Evolutionary conservation across 1,140 invertebrate species (phyloP).

Genomic region (Reticulitermes speratus): DNA sequence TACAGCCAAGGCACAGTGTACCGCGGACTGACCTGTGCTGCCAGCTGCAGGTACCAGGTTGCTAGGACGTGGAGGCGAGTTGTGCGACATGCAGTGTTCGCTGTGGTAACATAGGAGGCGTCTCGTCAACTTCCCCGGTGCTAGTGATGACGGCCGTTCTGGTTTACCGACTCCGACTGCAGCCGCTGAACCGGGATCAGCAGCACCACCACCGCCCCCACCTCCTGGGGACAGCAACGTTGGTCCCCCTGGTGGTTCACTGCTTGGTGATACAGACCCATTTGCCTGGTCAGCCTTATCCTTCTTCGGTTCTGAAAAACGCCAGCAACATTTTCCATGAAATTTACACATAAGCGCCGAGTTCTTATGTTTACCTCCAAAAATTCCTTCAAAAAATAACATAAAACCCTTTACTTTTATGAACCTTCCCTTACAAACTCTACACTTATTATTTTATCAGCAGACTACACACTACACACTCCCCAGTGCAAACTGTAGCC

Average conservation of each 20-base stretch:
- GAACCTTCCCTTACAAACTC: no score
- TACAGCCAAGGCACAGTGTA: not conserved
- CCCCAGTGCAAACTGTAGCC: no score
- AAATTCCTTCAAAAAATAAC: no score
- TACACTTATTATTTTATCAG: no score
- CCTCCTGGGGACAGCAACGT: slow-evolving; percentile 45
- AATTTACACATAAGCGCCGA: no score
- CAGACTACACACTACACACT: no score
- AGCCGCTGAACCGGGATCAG: slow-evolving; percentile 36
- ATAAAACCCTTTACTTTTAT: no score
- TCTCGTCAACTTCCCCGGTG: slow-evolving; percentile 64
- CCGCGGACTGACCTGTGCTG: not conserved
- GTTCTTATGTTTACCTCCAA: no score
- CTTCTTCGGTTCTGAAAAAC: slow-evolving; percentile 80
- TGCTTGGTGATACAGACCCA: slow-evolving; percentile 61
- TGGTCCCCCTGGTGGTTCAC: slow-evolving; percentile 53
- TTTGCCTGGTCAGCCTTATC: slow-evolving; percentile 81
- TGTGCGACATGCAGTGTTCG: slow-evolving; percentile 58
- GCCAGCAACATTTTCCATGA: slow-evolving; percentile 38
- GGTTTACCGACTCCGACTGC: slow-evolving; percentile 53
- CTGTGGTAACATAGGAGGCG: slow-evolving; percentile 70
- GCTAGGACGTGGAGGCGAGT: slow-evolving; percentile 30
- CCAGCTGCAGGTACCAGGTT: not conserved
- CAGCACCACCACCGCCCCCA: slow-evolving; percentile 35
- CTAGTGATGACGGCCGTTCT: slow-evolving; percentile 72